These are phyloP conservation scores for Smittia sp. DNA, from an alignment of 2,888 invertebrate genomes.

Conservation along the genomic window DNA sequence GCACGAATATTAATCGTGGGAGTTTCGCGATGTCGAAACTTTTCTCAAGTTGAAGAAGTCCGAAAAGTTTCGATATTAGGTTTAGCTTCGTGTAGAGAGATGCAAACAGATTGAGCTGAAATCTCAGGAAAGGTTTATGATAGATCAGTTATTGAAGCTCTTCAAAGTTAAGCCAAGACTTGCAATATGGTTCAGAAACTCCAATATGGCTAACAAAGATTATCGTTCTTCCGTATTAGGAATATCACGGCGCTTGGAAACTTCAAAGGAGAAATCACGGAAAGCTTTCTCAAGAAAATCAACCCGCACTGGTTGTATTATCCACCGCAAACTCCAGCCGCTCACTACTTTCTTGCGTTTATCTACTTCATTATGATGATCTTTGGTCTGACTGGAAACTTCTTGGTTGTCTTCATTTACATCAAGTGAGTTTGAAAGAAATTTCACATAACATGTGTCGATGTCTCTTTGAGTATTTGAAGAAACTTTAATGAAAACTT, in stretches of 20 bases:
- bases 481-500: neutral
- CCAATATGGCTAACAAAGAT: neutral
- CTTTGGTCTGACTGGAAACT: conserved; percentile 68
- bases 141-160: too few species aligned
- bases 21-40: too few species aligned
- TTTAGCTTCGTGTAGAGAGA: too few species aligned
- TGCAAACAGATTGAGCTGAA: too few species aligned
- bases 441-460: too few species aligned
- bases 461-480: neutral
- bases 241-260: conserved; percentile 49
- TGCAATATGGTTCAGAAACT: too few species aligned
- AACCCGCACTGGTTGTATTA: conserved; percentile 72
- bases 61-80: too few species aligned
- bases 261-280: conserved; percentile 58
- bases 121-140: too few species aligned
- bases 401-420: conserved; percentile 70
- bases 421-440: conserved; percentile 60
- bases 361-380: conserved; percentile 63
- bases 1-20: too few species aligned
- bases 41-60: too few species aligned
- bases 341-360: conserved; percentile 61
- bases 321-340: conserved; percentile 59
- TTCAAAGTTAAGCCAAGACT: too few species aligned
- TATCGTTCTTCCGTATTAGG: neutral
- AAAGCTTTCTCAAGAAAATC: conserved; percentile 60